Evolutionary conservation across 2,797 vertebrate genomes (phyloP).

Genomic region (Eulemur coronatus): DNA sequence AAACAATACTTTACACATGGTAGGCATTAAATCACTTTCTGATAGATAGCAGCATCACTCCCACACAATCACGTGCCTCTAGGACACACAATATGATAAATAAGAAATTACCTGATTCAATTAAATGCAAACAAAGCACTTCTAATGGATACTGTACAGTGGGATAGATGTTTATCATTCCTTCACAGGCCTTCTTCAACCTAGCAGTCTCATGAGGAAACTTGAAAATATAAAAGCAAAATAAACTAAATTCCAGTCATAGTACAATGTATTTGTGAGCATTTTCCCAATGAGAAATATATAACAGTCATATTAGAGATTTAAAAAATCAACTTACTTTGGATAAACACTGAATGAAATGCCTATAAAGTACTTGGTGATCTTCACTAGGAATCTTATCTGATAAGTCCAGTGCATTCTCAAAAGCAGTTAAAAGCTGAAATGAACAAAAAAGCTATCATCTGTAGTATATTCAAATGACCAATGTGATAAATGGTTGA

Average conservation of each 20-base stretch:
- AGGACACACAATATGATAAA: not conserved
- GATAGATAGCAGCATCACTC: not conserved
- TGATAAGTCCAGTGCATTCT: constrained; percentile 88
- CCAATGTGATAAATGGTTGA: not conserved
- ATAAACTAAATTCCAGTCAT: constrained; percentile 26
- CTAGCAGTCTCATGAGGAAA: constrained; percentile 88
- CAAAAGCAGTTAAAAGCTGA: constrained; percentile 94
- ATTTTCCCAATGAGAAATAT: not conserved
- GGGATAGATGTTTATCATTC: constrained; percentile 91
- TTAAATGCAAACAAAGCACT: constrained; percentile 90
- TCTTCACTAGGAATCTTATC: constrained; percentile 90
- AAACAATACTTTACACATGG: not conserved
- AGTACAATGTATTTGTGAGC: not conserved
- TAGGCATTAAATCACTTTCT: not conserved
- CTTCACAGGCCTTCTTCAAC: constrained; percentile 91
- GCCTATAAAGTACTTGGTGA: constrained; percentile 89
- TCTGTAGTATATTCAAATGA: not conserved
- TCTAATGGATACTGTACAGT: constrained; percentile 90
- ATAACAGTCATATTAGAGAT: not conserved
- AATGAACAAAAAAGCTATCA: constrained; percentile 59
- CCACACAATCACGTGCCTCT: not conserved
- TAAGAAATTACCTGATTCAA: constrained; percentile 89
- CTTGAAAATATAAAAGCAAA: constrained; percentile 82
- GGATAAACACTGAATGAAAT: constrained; percentile 92
- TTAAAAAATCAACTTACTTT: constrained; percentile 87